A percentile compares a stretch with the other conserved stretches of the same genome.
Evolutionary conservation across 2,113 vertebrate species (phyloP).

Genomic region (Mirza zaza): DNA sequence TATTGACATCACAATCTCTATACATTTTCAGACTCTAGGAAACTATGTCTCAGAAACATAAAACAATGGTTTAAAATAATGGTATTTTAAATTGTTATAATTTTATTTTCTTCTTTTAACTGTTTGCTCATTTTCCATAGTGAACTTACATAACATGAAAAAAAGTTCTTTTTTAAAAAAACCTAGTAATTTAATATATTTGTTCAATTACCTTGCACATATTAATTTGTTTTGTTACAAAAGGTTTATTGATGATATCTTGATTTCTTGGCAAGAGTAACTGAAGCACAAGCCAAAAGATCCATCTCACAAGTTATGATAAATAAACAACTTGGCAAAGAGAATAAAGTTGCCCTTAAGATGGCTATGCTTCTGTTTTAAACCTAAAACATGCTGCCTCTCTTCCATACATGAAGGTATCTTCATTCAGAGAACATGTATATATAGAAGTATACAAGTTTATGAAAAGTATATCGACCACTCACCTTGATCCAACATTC

Average conservation of each 20-base stretch:
- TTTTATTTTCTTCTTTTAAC: constrained; percentile 33
- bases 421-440: not conserved
- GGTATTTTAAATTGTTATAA: not conserved
- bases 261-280: constrained; percentile 49
- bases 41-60: constrained; percentile 4
- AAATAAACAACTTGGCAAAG: constrained; percentile 21
- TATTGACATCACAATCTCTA: not conserved
- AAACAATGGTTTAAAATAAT: not conserved
- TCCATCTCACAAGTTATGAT: not conserved
- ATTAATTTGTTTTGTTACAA: constrained; percentile 47
- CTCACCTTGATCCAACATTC: not conserved
- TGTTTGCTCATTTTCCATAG: not conserved
- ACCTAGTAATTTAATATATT: not conserved
- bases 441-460: not conserved
- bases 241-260: constrained; percentile 22
- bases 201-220: constrained; percentile 6
- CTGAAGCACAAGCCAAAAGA: not conserved
- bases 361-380: not conserved
- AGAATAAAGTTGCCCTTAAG: constrained; percentile 41
- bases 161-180: not conserved
- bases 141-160: not conserved
- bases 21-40: not conserved
- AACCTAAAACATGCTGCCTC: not conserved
- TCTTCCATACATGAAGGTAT: not conserved
- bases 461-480: not conserved